Base-by-base conservation (phyloP, 2,113 vertebrate species). In the Rallus limicola region DNA sequence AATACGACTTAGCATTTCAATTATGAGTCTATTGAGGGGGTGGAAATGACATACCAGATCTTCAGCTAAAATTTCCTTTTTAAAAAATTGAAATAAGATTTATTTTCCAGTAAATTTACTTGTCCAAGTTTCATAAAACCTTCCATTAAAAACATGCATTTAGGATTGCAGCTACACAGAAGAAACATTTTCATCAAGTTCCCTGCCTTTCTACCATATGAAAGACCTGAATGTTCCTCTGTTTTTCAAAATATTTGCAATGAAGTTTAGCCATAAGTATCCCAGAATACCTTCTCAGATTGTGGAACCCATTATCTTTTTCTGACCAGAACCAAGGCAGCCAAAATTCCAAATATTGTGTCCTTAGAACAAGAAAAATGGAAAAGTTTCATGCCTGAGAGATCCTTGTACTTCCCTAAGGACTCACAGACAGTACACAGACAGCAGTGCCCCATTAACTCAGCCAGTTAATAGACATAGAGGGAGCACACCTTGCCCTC, bases 341-440 rank as follows among this genome's bases (percentile, higher is more conserved):
- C n/a, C 3, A 78, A 77, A 76, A 48, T 13, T 5, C 24, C 28
- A 65, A 34, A 16, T 2, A 28, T 0, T 14, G 20, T 3, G 26
- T 44, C 15, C 70, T 75, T 16, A 18, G 40, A 38, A 55, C 40
- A 2, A 20, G 33, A 44, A 7, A 60, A 13, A 80, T 0, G 10
- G 19, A 31, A 65, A 7, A 1, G 3, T 8, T 59, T 58, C 17
- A 1, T 14, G 25, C 7, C 31, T 14, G 69, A 69, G 3, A 40
- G 13, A 56, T 4, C 19, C n/a, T 55, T 5, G 1, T 5, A 38
- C 6, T 13, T 62, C 40, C 34, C 12, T 21, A 36, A 50, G 16
- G 13, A 31, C 60, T 16, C 16, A 6, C 2, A 1, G 1, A 12
- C 2, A 0, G 7, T 17, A 8, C 3, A 23, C 13, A 46, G 5